Evolutionary conservation across 2,888 invertebrate genomes (phyloP).

Genomic region (Podabrus alpinus): DNA sequence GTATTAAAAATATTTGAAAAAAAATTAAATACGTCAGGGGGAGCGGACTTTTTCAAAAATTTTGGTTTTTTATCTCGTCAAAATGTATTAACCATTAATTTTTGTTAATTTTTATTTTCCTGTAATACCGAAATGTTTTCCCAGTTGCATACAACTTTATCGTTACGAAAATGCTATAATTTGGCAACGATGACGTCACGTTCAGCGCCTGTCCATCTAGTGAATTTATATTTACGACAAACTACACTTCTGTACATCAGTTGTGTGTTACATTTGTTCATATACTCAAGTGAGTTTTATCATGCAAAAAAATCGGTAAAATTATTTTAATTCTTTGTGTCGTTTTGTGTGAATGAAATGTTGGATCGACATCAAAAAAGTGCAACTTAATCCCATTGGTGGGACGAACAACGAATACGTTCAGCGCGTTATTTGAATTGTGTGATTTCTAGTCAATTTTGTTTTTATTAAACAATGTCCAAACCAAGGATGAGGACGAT

Average conservation of each 20-base stretch:
- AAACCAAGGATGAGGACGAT: slow-evolving; percentile 49
- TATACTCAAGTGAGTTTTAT: slow-evolving; percentile 33
- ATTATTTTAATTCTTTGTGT: slow-evolving; percentile 6
- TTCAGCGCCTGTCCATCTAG: slow-evolving; percentile 33
- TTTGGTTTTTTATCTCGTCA: not conserved
- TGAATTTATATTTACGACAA: slow-evolving; percentile 46
- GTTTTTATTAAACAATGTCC: slow-evolving; percentile 37
- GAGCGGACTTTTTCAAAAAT: not conserved
- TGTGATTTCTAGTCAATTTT: slow-evolving; percentile 20
- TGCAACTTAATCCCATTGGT: slow-evolving; percentile 28
- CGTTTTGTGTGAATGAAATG: slow-evolving; percentile 18
- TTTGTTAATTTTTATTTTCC: not conserved
- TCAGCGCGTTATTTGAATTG: slow-evolving; percentile 28
- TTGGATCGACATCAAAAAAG: slow-evolving; percentile 24
- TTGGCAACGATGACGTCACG: slow-evolving; percentile 40
- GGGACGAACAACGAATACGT: slow-evolving; percentile 19
- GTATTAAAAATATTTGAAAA: not conserved
- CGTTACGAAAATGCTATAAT: slow-evolving; percentile 18
- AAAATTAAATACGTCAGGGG: not conserved
- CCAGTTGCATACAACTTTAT: slow-evolving; percentile 22
- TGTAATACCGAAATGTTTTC: not conserved
- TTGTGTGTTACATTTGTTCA: slow-evolving; percentile 31
- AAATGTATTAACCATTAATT: not conserved
- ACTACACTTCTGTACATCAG: slow-evolving; percentile 34
- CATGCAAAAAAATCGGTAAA: slow-evolving; percentile 28